A percentile compares a stretch with the other conserved stretches of the same genome.
These are phyloP conservation scores for Operophtera brumata DNA, from an alignment of 2,888 invertebrate species.

Conservation along the genomic window DNA sequence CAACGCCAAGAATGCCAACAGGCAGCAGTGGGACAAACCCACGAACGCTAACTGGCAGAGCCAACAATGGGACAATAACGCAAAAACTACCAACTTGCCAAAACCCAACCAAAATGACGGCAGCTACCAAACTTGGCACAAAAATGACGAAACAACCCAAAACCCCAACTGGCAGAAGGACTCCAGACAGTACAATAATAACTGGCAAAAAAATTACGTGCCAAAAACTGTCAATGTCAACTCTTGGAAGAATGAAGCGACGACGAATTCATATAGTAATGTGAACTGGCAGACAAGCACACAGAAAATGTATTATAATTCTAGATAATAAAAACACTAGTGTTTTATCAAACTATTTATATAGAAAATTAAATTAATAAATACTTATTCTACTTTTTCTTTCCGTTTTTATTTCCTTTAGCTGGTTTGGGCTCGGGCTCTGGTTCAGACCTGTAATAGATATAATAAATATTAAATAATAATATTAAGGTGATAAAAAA, in stretches of 20 bases:
- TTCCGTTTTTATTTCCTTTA: conserved; percentile 57
- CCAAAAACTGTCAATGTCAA: conserved; percentile 10
- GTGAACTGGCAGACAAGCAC: conserved; percentile 10
- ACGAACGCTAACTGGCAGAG: conserved; percentile 20
- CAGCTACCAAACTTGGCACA: conserved; percentile 34
- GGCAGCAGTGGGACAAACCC: conserved; percentile 31
- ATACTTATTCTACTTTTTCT: conserved; percentile 46
- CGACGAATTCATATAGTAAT: conserved; percentile 1
- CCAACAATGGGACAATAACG: conserved; percentile 19
- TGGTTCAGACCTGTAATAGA: conserved; percentile 56
- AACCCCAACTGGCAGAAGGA: conserved; percentile 11
- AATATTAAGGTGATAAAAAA: too few species aligned
- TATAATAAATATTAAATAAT: background rate
- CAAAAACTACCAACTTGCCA: conserved; percentile 24
- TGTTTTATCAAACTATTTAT: conserved; percentile 4
- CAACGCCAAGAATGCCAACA: conserved; percentile 27
- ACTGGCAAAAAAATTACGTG: conserved; percentile 26
- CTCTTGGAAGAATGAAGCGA: conserved; percentile 9
- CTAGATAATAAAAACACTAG: conserved; percentile 17
- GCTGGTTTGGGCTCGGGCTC: conserved; percentile 51
- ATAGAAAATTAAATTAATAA: conserved; percentile 20
- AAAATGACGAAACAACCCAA: conserved; percentile 31
- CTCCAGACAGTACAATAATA: conserved; percentile 5
- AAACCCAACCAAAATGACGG: background rate
- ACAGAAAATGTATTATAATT: conserved; percentile 16